phyloP scores from a whole-genome alignment of 2,113 vertebrate species.

The Regulus satrapa region DNA sequence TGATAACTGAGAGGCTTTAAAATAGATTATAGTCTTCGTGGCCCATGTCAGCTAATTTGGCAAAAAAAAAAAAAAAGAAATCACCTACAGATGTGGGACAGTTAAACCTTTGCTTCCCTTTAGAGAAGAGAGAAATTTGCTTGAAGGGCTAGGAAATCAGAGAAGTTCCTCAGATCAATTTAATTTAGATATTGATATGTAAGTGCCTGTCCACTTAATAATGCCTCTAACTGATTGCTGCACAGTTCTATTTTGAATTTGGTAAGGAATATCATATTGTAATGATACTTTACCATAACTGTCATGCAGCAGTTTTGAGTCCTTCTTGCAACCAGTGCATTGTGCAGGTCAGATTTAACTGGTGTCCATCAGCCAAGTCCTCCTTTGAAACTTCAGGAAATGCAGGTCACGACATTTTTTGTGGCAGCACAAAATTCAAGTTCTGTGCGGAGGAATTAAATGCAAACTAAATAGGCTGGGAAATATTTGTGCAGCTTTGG shows the following conservation, averaged over 20 bases:
- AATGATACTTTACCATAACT: not conserved
- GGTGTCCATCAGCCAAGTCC: not conserved
- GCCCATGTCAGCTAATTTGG: not conserved
- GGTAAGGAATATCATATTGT: not conserved
- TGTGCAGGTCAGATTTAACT: not conserved
- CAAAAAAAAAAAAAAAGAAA: too few species aligned
- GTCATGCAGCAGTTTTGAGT: not conserved
- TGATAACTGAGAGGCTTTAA: not conserved
- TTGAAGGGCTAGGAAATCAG: not conserved
- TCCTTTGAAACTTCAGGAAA: not conserved
- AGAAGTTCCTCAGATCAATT: not conserved
- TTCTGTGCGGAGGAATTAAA: not conserved
- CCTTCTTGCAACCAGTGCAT: not conserved
- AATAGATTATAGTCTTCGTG: not conserved
- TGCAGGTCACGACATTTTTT: rapidly evolving
- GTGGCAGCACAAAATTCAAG: not conserved
- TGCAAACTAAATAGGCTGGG: not conserved
- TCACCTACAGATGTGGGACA: not conserved
- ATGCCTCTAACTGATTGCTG: not conserved
- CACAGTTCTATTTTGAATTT: not conserved
- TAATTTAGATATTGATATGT: not conserved
- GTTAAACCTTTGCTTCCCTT: not conserved
- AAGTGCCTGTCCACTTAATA: not conserved
- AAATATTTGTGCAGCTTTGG: not conserved
- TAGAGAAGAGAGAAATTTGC: not conserved